A percentile compares a stretch with the other conserved stretches of the same genome.
Conservation (phyloP, 2,888 invertebrate species). For the Pseudococcus viburni region DNA sequence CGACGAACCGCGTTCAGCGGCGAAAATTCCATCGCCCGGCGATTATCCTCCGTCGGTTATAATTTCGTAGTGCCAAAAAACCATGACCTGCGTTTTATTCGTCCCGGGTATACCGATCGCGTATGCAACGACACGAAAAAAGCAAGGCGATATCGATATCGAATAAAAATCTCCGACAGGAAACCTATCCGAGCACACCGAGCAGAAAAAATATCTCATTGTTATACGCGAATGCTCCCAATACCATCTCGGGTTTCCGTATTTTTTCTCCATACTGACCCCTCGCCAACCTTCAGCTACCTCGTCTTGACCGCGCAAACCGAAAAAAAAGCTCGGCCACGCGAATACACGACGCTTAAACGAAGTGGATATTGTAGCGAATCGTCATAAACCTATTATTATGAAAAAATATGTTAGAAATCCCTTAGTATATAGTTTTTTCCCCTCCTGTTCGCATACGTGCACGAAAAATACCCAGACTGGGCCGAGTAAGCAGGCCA, state of each 20-base stretch:
- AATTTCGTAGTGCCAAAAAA: not conserved
- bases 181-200: not conserved
- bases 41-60: not conserved
- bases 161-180: not conserved
- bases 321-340: constrained; percentile 26
- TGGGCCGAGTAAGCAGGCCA: not conserved
- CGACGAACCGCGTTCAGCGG: not conserved
- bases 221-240: constrained; percentile 3
- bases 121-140: not conserved
- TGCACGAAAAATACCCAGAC: not conserved
- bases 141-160: not conserved
- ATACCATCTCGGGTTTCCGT: not conserved
- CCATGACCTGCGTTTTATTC: not conserved
- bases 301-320: not conserved
- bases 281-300: not conserved
- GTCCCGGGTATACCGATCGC: not conserved
- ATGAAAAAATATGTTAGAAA: constrained; percentile 54
- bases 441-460: not conserved
- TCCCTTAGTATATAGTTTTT: constrained; percentile 38
- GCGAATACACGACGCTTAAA: constrained; percentile 28
- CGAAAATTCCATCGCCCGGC: not conserved
- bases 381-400: constrained; percentile 49
- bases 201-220: not conserved
- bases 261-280: not conserved
- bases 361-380: constrained; percentile 32